phyloP scores from a whole-genome alignment of 2,888 invertebrate species.

The Emmelina monodactyla region DNA sequence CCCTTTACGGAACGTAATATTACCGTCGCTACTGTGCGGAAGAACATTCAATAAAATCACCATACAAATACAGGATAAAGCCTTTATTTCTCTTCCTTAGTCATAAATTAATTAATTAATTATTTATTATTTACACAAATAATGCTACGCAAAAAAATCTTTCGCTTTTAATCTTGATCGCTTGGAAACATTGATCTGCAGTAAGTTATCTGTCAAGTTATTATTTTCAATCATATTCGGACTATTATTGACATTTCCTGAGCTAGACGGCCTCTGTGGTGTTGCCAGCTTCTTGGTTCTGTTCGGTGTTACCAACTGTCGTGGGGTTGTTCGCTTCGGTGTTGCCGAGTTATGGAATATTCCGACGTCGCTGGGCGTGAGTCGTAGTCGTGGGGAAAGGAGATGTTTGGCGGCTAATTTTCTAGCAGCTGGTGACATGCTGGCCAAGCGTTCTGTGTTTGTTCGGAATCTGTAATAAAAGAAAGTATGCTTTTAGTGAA shows the following conservation, averaged over 20 bases:
- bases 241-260: conserved; percentile 15
- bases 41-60: no score
- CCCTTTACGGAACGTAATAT: no score
- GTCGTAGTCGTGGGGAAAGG: conserved; percentile 48
- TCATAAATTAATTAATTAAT: conserved; percentile 3
- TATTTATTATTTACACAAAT: conserved; percentile 9
- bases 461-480: conserved; percentile 47
- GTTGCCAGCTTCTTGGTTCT: conserved; percentile 17
- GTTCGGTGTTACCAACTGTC: conserved; percentile 28
- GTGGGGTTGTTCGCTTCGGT: conserved; percentile 28
- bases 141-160: conserved; percentile 73
- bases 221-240: conserved; percentile 36
- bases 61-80: no score
- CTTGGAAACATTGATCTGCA: conserved; percentile 79
- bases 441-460: conserved; percentile 80
- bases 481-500: no score
- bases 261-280: conserved; percentile 14
- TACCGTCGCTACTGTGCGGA: no score
- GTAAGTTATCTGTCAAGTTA: conserved; percentile 82
- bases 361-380: conserved; percentile 46
- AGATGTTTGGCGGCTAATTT: conserved; percentile 76
- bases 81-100: conserved; percentile 2
- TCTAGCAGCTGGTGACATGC: conserved; percentile 96
- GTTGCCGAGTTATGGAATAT: conserved; percentile 31
- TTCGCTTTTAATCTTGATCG: conserved; percentile 78